A percentile compares a stretch with the other conserved stretches of the same genome.
These are phyloP conservation scores for Drosophila koepferae DNA, from an alignment of 2,888 invertebrate genomes.

Conservation along the genomic window DNA sequence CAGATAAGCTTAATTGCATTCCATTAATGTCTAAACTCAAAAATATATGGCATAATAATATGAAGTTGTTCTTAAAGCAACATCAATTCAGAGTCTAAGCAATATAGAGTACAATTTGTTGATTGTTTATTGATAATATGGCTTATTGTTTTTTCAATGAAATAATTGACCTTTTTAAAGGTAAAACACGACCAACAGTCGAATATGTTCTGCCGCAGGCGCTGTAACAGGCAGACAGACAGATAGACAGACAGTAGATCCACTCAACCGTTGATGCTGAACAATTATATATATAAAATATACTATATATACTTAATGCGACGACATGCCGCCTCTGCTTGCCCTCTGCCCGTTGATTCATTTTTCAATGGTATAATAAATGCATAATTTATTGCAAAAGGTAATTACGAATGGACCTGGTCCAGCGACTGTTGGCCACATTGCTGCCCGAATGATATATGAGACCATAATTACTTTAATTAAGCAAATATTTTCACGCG, in stretches of 20 bases:
- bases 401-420: slow-evolving; percentile 63
- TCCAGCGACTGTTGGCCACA: slow-evolving; percentile 27
- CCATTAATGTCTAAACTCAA: no score
- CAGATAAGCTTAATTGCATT: neutral
- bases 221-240: neutral
- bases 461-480: slow-evolving; percentile 80
- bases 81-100: neutral
- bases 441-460: slow-evolving; percentile 68
- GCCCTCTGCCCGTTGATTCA: neutral
- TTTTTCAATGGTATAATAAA: slow-evolving; percentile 58
- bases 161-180: neutral
- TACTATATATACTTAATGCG: slow-evolving; percentile 6
- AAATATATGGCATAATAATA: no score
- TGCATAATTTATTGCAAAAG: slow-evolving; percentile 75
- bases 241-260: slow-evolving; percentile 1
- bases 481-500: slow-evolving; percentile 77
- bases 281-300: neutral
- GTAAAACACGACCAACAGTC: neutral
- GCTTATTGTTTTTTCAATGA: neutral
- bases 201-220: neutral
- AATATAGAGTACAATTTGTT: no score
- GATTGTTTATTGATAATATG: neutral
- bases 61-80: neutral
- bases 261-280: neutral
- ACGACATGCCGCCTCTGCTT: neutral